Conservation (phyloP, 2,888 invertebrate species). For the Pyrrhia umbra region DNA sequence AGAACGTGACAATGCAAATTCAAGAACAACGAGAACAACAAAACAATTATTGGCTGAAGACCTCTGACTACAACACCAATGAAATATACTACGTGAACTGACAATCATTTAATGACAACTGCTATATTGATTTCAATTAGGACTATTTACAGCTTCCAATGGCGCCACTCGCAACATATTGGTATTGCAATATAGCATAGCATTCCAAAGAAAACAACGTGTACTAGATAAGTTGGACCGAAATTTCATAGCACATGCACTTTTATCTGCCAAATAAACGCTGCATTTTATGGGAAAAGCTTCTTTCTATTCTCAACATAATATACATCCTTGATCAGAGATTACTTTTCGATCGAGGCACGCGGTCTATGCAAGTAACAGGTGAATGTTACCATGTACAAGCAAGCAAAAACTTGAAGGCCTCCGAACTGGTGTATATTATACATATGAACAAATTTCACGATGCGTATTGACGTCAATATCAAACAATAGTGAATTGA, state of each 20-base stretch:
- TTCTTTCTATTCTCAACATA: too few species aligned
- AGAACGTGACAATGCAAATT: constrained; percentile 53
- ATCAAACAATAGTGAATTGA: constrained; percentile 80
- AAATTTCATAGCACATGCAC: constrained; percentile 26
- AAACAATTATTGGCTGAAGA: constrained; percentile 63
- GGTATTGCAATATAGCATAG: neutral
- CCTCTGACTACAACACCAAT: constrained; percentile 63
- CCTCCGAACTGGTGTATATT: constrained; percentile 46
- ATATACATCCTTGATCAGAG: constrained; percentile 20
- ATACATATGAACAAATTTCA: constrained; percentile 58
- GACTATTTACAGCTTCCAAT: constrained; percentile 56
- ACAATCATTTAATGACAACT: constrained; percentile 69
- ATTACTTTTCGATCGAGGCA: constrained; percentile 33
- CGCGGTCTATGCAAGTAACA: constrained; percentile 61
- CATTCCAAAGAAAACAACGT: constrained; percentile 50
- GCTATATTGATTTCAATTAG: constrained; percentile 75
- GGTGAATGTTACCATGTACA: constrained; percentile 65
- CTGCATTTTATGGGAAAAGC: constrained; percentile 33
- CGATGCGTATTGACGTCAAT: constrained; percentile 75
- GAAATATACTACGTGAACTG: constrained; percentile 72
- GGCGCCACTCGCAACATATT: constrained; percentile 39
- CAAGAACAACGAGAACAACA: constrained; percentile 56
- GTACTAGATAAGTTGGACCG: constrained; percentile 31
- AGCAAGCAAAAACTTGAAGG: constrained; percentile 66
- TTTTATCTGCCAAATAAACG: constrained; percentile 12